These are phyloP conservation scores for Chlamydotis undulata DNA, from an alignment of 2,113 vertebrate species.

Conservation along the genomic window DNA sequence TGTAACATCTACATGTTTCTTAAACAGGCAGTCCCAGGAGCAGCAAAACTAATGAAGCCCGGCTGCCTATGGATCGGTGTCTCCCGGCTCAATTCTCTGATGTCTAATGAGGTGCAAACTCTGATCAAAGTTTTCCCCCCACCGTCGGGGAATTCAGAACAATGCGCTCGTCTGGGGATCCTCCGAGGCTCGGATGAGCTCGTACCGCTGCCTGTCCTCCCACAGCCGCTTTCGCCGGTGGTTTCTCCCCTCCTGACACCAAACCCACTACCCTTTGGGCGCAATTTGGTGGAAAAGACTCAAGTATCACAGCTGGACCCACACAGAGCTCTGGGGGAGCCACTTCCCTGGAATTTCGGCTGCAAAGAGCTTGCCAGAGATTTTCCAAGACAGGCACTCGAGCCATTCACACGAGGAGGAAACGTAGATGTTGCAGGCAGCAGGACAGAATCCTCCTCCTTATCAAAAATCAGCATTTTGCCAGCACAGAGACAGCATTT, in stretches of 20 bases:
- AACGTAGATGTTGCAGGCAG: neutral
- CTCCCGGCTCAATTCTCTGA: slow-evolving; percentile 60
- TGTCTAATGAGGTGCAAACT: slow-evolving; percentile 62
- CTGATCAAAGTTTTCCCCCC: slow-evolving; percentile 52
- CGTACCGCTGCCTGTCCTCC: neutral
- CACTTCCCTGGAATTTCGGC: neutral
- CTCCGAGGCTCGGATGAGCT: neutral
- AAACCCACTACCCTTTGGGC: neutral
- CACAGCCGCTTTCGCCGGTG: rapidly evolving
- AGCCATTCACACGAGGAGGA: rapidly evolving
- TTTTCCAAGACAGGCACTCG: neutral
- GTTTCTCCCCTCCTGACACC: neutral
- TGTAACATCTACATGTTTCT: neutral
- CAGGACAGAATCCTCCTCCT: neutral
- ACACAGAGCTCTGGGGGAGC: neutral
- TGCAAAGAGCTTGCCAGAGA: neutral
- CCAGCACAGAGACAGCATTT: rapidly evolving
- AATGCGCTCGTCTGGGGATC: neutral
- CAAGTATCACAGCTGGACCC: neutral
- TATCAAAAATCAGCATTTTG: neutral
- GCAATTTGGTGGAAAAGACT: neutral
- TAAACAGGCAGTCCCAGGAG: slow-evolving; percentile 23
- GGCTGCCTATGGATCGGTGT: slow-evolving; percentile 48
- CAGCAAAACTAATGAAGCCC: slow-evolving; percentile 40
- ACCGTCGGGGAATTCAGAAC: slow-evolving; percentile 1